phyloP scores from a whole-genome alignment of 2,113 vertebrate species.

The Cebus imitator region DNA sequence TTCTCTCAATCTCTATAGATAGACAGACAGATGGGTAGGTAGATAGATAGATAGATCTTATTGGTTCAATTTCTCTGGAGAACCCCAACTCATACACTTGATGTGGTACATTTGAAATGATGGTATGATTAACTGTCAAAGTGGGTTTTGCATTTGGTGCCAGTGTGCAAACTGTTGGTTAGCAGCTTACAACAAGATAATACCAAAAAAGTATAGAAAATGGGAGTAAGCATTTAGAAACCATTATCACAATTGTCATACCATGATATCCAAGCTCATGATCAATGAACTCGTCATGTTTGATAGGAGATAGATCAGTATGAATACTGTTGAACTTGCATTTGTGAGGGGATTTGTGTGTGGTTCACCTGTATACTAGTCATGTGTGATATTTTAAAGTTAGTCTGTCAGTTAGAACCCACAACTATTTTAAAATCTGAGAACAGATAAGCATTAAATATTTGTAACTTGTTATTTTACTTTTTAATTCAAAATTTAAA shows the following conservation, averaged over 20 bases:
- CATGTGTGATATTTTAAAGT: background rate
- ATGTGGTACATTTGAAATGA: background rate
- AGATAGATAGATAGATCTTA: background rate
- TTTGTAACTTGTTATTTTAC: background rate
- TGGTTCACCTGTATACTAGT: background rate
- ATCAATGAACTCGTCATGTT: background rate
- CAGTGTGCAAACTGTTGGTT: background rate
- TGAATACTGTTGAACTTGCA: background rate
- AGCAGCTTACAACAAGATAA: background rate
- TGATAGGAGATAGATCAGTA: background rate
- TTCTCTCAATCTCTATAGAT: background rate
- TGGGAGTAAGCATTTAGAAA: background rate
- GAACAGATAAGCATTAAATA: background rate
- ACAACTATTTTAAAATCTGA: constrained; percentile 1
- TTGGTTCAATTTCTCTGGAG: background rate
- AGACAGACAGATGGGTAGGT: background rate
- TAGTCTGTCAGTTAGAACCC: background rate
- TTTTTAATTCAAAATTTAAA: background rate
- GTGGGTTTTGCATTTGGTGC: background rate
- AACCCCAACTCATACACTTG: background rate
- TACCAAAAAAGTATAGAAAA: background rate
- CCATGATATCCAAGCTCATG: background rate
- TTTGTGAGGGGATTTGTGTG: background rate
- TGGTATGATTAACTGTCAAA: background rate
- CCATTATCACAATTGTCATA: background rate